Percentiles rank a stretch among this genome's conserved stretches.
Conservation (phyloP, 2,113 vertebrate species). For the Elachura formosa region DNA sequence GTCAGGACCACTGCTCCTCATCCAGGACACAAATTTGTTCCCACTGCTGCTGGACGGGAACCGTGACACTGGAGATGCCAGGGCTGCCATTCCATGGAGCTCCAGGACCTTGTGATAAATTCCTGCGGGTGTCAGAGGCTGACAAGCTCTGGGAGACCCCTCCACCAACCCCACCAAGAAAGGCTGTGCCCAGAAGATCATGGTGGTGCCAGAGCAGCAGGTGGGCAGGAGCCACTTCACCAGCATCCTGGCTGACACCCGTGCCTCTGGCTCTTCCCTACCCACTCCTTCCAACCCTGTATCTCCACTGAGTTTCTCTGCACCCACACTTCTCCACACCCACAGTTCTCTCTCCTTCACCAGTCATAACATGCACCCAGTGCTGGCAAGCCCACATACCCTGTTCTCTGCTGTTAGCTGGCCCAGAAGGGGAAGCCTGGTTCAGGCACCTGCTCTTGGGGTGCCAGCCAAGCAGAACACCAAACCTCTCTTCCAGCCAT, state of each 20-base stretch:
- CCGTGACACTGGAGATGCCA: neutral
- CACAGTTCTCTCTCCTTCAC: neutral
- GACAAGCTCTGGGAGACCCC: neutral
- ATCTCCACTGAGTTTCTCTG: neutral
- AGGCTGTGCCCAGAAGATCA: neutral
- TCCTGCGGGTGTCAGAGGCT: neutral
- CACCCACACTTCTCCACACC: slow-evolving; percentile 31
- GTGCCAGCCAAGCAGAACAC: neutral
- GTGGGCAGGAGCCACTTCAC: neutral
- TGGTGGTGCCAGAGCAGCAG: neutral
- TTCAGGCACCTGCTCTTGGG: neutral
- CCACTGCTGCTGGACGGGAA: neutral
- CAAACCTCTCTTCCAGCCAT: neutral
- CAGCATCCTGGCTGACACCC: neutral
- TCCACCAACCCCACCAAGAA: neutral
- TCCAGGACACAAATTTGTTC: neutral
- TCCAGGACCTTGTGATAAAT: neutral
- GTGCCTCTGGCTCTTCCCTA: slow-evolving; percentile 2
- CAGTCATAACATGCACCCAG: neutral
- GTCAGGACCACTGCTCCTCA: neutral
- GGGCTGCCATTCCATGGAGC: accelerated
- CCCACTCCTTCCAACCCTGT: neutral
- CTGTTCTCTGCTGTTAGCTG: neutral
- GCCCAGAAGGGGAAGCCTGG: neutral
- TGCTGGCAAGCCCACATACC: neutral